Evolutionary conservation across 2,113 vertebrate species (phyloP).

Genomic region (Ariopsis seemanni): DNA sequence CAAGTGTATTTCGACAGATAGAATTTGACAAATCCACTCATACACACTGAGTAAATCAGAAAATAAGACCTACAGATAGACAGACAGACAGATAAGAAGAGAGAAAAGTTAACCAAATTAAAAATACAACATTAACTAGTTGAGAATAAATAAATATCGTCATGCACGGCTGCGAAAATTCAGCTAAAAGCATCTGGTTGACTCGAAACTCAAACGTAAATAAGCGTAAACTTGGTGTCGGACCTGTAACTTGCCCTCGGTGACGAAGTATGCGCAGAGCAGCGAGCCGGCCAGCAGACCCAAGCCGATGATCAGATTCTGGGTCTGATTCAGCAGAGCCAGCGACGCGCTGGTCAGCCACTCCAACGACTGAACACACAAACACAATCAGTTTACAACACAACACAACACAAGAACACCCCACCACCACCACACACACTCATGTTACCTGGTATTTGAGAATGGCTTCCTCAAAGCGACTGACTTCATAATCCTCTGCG

Average conservation of each 20-base stretch:
- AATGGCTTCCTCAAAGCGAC: slow-evolving; percentile 84
- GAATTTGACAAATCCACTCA: too few species aligned
- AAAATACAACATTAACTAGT: neutral
- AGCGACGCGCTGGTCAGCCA: slow-evolving; percentile 91
- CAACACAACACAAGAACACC: neutral
- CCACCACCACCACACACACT: neutral
- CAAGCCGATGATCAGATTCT: slow-evolving; percentile 86
- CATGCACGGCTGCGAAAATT: neutral
- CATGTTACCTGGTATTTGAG: slow-evolving; percentile 86
- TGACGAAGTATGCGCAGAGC: slow-evolving; percentile 92
- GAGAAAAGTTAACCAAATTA: neutral
- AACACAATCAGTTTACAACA: neutral
- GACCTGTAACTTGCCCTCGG: slow-evolving; percentile 82
- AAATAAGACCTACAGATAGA: neutral
- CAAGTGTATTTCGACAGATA: neutral
- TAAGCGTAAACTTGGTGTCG: neutral
- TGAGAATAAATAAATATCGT: too few species aligned
- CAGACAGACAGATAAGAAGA: neutral
- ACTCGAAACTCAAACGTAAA: neutral
- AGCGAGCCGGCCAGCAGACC: slow-evolving; percentile 90
- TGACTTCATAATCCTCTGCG: slow-evolving; percentile 86
- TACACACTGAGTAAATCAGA: neutral
- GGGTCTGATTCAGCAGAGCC: slow-evolving; percentile 91
- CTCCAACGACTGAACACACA: slow-evolving; percentile 74
- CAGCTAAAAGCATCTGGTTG: neutral